Evolutionary conservation across 2,888 invertebrate genomes (phyloP).

Genomic region (Notodromas monacha): DNA sequence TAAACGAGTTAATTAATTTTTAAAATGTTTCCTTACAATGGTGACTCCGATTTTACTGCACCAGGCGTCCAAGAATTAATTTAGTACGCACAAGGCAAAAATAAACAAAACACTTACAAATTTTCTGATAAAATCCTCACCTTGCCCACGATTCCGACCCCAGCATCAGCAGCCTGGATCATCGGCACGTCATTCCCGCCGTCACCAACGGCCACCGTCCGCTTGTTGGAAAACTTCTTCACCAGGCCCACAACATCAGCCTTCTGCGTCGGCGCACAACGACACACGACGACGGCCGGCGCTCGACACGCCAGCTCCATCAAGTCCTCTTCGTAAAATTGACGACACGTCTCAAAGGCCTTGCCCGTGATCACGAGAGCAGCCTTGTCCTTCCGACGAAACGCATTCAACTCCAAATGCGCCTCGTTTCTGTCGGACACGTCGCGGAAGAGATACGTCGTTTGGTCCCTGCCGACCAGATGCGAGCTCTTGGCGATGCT

Average conservation of each 20-base stretch:
- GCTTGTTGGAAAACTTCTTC: conserved; percentile 25
- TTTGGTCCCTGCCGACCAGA: conserved; percentile 48
- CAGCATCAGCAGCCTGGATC: conserved; percentile 28
- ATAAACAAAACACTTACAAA: neutral
- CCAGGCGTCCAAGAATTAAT: neutral
- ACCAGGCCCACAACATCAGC: conserved; percentile 31
- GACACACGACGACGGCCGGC: conserved; percentile 37
- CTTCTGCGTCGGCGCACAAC: conserved; percentile 38
- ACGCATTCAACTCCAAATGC: conserved; percentile 25
- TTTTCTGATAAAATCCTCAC: conserved; percentile 7
- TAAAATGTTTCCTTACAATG: no score
- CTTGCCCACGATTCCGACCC: conserved; percentile 56
- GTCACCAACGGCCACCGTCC: conserved; percentile 26
- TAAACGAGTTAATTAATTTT: no score
- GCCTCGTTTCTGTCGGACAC: conserved; percentile 29
- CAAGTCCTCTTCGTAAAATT: conserved; percentile 35
- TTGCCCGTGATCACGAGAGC: conserved; percentile 34
- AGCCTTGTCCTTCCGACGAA: conserved; percentile 25
- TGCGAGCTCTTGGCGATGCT: conserved; percentile 89
- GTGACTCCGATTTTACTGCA: no score
- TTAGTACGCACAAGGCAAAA: neutral
- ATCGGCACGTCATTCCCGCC: conserved; percentile 37
- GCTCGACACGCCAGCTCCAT: conserved; percentile 35
- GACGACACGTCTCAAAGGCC: conserved; percentile 31
- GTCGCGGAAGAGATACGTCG: conserved; percentile 33